Evolutionary conservation across 53 echinoderm and acorn worm genomes (phyloP).

Genomic region (Arbacia lixula): DNA sequence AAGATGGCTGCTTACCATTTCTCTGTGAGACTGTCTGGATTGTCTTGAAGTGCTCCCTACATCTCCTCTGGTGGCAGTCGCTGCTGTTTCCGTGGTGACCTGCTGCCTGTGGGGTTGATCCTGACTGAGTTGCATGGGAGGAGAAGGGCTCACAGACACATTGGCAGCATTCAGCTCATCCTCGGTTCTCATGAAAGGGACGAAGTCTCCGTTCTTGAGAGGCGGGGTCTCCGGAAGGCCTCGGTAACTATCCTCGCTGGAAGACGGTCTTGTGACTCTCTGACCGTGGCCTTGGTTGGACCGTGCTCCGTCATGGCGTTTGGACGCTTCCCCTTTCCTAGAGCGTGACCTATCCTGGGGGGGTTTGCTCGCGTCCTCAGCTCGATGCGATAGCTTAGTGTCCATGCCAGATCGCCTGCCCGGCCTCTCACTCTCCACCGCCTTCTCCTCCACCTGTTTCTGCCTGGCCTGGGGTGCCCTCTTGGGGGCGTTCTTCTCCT

Average conservation of each 20-base stretch:
- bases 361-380: not conserved
- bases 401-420: constrained; percentile 43
- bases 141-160: constrained; percentile 68
- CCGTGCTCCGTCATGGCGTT: constrained; percentile 7
- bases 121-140: too few relatives aligned
- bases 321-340: not conserved
- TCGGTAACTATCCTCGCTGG: constrained; percentile 2
- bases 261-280: not conserved
- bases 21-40: constrained; percentile 37
- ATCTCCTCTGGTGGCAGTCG: not conserved
- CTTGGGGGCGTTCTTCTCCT: constrained; percentile 78
- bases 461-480: constrained; percentile 62
- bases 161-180: constrained; percentile 68
- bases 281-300: constrained; percentile 2
- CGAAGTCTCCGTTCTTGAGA: constrained; percentile 76
- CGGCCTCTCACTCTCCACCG: constrained; percentile 5
- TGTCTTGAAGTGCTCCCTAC: constrained; percentile 8
- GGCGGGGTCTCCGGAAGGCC: constrained; percentile 61
- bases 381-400: constrained; percentile 16
- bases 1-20: constrained; percentile 73
- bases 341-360: constrained; percentile 32
- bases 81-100: not conserved
- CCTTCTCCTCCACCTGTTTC: not conserved
- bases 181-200: constrained; percentile 87
- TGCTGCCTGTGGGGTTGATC: not conserved